These are phyloP conservation scores for Electrophaes corylata DNA, from an alignment of 2,888 invertebrate genomes.

Conservation along the genomic window DNA sequence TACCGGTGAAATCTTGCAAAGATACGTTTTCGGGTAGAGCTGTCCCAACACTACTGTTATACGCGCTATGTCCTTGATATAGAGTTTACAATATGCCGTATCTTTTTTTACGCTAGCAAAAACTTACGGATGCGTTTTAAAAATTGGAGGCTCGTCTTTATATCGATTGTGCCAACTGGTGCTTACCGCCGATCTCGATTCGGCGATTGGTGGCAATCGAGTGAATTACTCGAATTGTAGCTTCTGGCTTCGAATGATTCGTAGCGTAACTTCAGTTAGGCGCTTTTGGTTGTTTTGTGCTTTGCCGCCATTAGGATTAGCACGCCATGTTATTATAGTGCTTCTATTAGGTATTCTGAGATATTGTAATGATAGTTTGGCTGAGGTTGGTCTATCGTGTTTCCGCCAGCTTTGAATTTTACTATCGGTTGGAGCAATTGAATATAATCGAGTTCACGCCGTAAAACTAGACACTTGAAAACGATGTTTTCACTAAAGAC, in stretches of 20 bases:
- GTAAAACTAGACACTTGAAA: conserved; percentile 7
- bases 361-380: conserved; percentile 14
- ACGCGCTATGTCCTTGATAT: conserved; percentile 57
- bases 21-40: conserved; percentile 47
- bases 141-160: conserved; percentile 66
- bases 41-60: conserved; percentile 46
- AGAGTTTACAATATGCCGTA: conserved; percentile 56
- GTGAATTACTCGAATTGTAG: conserved; percentile 62
- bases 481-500: neutral
- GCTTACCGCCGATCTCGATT: conserved; percentile 79
- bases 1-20: conserved; percentile 60
- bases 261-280: conserved; percentile 48
- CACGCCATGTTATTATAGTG: conserved; percentile 40
- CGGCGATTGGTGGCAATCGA: conserved; percentile 69
- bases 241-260: conserved; percentile 50
- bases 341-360: conserved; percentile 20
- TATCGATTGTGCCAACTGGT: conserved; percentile 83
- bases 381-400: conserved; percentile 11
- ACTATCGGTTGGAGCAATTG: neutral
- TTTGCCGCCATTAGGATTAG: conserved; percentile 30
- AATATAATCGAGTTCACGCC: conserved; percentile 6
- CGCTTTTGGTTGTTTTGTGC: conserved; percentile 44
- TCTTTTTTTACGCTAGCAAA: conserved; percentile 42
- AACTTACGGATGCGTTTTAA: conserved; percentile 55
- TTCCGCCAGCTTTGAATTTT: conserved; percentile 10